A percentile compares a stretch with the other conserved stretches of the same genome.
These are phyloP conservation scores for Centropus bengalensis DNA, from an alignment of 2,113 vertebrate species.

Conservation along the genomic window DNA sequence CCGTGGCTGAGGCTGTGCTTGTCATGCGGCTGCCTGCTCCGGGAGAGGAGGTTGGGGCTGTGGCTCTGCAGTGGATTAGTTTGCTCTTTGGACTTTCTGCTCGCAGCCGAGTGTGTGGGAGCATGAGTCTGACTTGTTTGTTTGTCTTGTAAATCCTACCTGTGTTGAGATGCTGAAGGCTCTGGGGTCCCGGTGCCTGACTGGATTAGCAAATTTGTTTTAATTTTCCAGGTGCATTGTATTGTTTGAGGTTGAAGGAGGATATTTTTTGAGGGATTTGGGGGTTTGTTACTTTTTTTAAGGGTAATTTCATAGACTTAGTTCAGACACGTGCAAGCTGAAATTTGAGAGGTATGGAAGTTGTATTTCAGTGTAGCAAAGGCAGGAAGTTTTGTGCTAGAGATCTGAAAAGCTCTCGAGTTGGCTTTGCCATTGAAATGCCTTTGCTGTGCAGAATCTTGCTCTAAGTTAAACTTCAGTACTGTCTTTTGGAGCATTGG, in stretches of 20 bases:
- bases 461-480: not conserved
- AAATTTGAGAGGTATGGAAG: not conserved
- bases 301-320: not conserved
- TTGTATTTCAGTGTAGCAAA: not conserved
- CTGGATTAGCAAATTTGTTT: not conserved
- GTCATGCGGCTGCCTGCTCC: not conserved
- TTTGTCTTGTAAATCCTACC: not conserved
- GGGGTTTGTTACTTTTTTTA: too few species aligned
- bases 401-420: not conserved
- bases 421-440: not conserved
- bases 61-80: not conserved
- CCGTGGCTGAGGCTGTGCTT: rapidly evolving
- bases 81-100: not conserved
- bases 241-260: not conserved
- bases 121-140: not conserved
- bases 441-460: not conserved
- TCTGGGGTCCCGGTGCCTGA: not conserved
- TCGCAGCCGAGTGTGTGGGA: not conserved
- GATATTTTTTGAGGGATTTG: not conserved
- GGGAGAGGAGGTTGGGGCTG: not conserved
- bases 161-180: not conserved
- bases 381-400: not conserved
- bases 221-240: not conserved
- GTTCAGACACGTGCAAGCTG: not conserved
- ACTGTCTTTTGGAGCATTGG: not conserved